Evolutionary conservation across 2,888 invertebrate genomes (phyloP), one percentile per base, ranked within the genome.

Genomic region (Coronaproctus castanopsis): DNA sequence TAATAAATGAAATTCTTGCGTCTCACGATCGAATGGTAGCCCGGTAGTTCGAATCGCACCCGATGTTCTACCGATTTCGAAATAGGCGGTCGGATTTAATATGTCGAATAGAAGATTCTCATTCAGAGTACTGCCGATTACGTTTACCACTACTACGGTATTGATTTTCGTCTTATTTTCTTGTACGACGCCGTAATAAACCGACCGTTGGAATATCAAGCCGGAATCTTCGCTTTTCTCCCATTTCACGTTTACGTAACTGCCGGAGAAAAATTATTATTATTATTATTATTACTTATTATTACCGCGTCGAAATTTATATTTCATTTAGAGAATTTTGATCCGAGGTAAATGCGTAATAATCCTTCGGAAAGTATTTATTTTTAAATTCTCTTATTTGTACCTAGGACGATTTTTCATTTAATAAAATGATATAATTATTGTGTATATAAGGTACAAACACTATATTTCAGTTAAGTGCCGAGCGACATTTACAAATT

Each of bases 1-100:
- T 54, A 97, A 76, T 67, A 80, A 80, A 73, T 95, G 90, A 64
- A 80, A 75, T 68, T 85, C 85, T 67, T 83, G 79, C 60, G 71
- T 68, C 76, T 97, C 97, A 62, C 96, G 78, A 73, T 97, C 96
- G 72, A 96, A 85, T 63, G 84, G 76, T 64, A 77, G 69, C 1
- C 92, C 93, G 2, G 85, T 84, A 3, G 88, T 88, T 68, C 83
- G 80, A 61, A 95, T 81, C 1, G 88, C 92, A 36, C 96, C 97
- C 10, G 95, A 93, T 20, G 92, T 93, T 20, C 75, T 70, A 1
- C 91, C 91, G 67, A 96, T 87, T 67, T 80, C 79, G 71, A 96
- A 96, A 73, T 85, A 81, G 58, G 82, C 80, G 1, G 82, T 82
- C 0, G 91, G 90, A 75, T 95, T 95, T 48, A 93, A 75, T 62